Evolutionary conservation across 2,888 invertebrate genomes (phyloP), one percentile per base, ranked within the genome.

Genomic region (Galerucella pusilla): DNA sequence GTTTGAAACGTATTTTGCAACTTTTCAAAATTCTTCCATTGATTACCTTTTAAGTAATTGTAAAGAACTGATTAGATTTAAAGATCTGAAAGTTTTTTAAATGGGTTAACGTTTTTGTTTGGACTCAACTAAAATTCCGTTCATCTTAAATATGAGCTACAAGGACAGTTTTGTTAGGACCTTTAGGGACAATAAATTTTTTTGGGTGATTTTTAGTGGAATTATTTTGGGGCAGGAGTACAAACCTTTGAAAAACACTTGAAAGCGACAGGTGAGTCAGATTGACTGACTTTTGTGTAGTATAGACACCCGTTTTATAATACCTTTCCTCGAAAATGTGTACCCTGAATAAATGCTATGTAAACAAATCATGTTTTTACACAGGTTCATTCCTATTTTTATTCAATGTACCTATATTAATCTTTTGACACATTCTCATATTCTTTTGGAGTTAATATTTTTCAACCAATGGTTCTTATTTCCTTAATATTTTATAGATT

Each of bases 251-350:
- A 65, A 71, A 77, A 74, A 61, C 74, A 77, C 76, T 77, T 52
- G 74, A 77, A 65, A 59, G 28, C 35, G 76, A 77, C 76, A 77
- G 76, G 76, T 77, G 74, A 68, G 68, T 54, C 64, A 65, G 71
- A 57, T 71, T 71, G 64, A 65, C 28, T 64, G 64, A 71, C 54
- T 71, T 64, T 57, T 71, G 64, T 64, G 54, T 49, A 12, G 49
- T 42, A 77, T 75, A 73, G 76, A 64, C 54, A 71, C 54, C 64
- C 64, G 35, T 52, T 42, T 64, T 76, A 77, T 45, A 75, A 73
- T 78, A 70, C 76, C 78, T 80, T 81, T 78, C 76, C 79, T 80
- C 78, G 79, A 77, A 79, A 81, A 75, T 67, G 65, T 72, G 49
- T 28, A 45, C 45, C 70, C 67, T 57, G 65, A 59, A 75, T 70